Conservation (phyloP, 2,888 invertebrate genomes). For the Timema cristinae region DNA sequence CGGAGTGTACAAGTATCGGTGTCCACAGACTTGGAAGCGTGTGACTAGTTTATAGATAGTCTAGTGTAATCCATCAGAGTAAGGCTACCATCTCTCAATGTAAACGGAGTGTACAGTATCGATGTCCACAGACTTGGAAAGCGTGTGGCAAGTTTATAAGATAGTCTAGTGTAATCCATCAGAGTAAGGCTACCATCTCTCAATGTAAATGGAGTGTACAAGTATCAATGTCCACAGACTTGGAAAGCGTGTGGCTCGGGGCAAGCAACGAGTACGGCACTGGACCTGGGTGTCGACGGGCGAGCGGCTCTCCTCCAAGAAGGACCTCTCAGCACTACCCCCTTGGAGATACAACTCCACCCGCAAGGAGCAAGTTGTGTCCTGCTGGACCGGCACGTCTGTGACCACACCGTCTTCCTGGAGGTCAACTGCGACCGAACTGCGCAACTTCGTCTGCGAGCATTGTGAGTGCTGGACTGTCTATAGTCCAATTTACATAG, state of each 20-base stretch:
- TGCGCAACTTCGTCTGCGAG: slow-evolving; percentile 1
- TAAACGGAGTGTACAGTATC: no score
- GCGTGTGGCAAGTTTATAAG: neutral
- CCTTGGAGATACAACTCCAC: slow-evolving; percentile 1
- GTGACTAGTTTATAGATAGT: no score
- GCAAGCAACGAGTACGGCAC: neutral
- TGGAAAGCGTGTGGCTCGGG: neutral
- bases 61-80: no score
- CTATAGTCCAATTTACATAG: no score
- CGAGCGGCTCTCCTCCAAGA: neutral
- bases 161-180: no score
- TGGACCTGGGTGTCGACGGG: neutral
- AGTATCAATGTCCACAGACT: neutral
- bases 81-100: no score
- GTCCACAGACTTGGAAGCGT: neutral
- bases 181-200: no score
- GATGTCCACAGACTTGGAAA: slow-evolving; percentile 1
- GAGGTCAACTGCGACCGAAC: slow-evolving; percentile 1
- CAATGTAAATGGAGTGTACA: no score
- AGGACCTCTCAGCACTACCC: neutral
- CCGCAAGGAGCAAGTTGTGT: neutral
- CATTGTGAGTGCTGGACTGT: neutral
- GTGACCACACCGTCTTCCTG: neutral
- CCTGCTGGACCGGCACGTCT: neutral
- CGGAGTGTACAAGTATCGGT: no score